A percentile compares a stretch with the other conserved stretches of the same genome.
Evolutionary conservation across 2,888 invertebrate genomes (phyloP).

Genomic region (Luperina nickerlii): DNA sequence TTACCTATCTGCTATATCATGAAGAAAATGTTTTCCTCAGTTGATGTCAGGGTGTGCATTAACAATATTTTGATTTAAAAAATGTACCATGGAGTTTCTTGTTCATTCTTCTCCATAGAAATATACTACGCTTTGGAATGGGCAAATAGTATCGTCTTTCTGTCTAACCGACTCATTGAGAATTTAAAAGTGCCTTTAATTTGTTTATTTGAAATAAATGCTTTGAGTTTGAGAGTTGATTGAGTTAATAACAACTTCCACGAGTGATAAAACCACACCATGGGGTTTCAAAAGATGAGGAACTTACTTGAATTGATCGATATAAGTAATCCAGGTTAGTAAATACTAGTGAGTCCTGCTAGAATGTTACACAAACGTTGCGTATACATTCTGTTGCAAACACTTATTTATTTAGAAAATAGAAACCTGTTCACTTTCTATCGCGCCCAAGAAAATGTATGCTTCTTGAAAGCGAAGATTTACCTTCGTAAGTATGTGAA

Average conservation of each 20-base stretch:
- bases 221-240: background rate
- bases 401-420: constrained; percentile 60
- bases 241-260: background rate
- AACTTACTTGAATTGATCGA: background rate
- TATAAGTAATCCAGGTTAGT: background rate
- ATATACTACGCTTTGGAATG: background rate
- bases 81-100: background rate
- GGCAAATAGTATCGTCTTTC: background rate
- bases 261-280: background rate
- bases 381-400: constrained; percentile 33
- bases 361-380: constrained; percentile 51
- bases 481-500: background rate
- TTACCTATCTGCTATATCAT: background rate
- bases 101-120: background rate
- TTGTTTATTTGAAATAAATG: too few species aligned
- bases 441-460: constrained; percentile 52
- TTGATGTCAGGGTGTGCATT: background rate
- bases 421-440: constrained; percentile 66
- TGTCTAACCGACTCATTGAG: background rate
- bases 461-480: constrained; percentile 38
- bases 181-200: too few species aligned
- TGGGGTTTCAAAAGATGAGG: background rate
- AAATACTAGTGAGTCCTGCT: background rate
- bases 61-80: background rate
- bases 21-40: too few species aligned